Conservation (phyloP, 2,113 vertebrate genomes). For the Phaethon lepturus region DNA sequence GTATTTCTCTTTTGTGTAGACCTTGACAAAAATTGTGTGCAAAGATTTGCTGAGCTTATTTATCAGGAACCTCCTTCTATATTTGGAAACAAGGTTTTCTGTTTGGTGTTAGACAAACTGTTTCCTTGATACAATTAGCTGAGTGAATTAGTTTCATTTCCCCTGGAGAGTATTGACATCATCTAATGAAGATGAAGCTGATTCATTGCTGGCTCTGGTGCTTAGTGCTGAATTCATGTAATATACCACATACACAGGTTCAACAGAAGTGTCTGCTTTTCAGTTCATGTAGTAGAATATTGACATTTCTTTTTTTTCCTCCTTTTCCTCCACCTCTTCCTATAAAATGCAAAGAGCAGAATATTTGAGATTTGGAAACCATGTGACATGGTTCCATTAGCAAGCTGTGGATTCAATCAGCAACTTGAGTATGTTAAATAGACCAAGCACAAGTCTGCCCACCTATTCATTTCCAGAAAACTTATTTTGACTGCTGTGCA, state of each 20-base stretch:
- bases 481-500: constrained; percentile 43
- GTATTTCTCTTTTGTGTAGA: not conserved
- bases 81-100: constrained; percentile 26
- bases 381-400: not conserved
- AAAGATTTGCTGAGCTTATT: not conserved
- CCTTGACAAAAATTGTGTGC: not conserved
- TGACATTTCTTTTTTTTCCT: not conserved
- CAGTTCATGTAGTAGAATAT: not conserved
- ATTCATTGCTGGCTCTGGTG: not conserved
- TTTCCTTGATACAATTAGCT: constrained; percentile 37
- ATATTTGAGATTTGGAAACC: constrained; percentile 6
- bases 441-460: not conserved
- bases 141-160: constrained; percentile 6
- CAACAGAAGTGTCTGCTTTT: constrained; percentile 39
- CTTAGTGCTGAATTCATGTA: constrained; percentile 21
- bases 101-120: constrained; percentile 14
- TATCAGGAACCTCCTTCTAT: not conserved
- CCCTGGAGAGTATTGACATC: not conserved
- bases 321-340: not conserved
- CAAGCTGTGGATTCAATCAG: constrained; percentile 16
- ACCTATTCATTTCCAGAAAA: constrained; percentile 35
- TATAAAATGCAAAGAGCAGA: constrained; percentile 35
- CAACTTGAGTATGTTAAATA: constrained; percentile 5
- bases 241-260: constrained; percentile 6
- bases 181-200: constrained; percentile 23